These are phyloP conservation scores for Telenomus remus DNA, from an alignment of 1,140 invertebrate species.

Conservation along the genomic window DNA sequence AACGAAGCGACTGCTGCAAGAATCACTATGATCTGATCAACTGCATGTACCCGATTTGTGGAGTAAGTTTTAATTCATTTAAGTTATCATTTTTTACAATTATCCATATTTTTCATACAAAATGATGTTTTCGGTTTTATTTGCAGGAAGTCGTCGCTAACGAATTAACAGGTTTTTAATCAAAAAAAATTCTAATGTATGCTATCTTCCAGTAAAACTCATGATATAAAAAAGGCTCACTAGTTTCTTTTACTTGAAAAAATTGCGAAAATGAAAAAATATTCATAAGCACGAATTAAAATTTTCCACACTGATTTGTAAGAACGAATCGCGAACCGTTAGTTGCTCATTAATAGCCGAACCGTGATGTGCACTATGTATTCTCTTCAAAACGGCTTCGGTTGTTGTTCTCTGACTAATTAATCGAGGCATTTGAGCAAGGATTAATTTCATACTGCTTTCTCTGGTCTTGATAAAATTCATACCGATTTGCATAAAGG, in stretches of 20 bases:
- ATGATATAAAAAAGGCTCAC: too few species aligned
- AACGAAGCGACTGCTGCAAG: constrained; percentile 7
- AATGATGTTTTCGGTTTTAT: too few species aligned
- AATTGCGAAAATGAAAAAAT: constrained; percentile 25
- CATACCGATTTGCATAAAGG: constrained; percentile 25
- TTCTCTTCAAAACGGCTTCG: constrained; percentile 26
- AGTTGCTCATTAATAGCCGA: constrained; percentile 28
- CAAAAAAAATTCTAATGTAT: too few species aligned
- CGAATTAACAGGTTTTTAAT: too few species aligned
- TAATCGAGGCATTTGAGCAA: constrained; percentile 9
- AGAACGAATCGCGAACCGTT: constrained; percentile 35
- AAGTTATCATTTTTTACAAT: too few species aligned
- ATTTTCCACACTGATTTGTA: constrained; percentile 30
- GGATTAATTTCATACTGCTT: constrained; percentile 17
- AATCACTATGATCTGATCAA: constrained; percentile 7
- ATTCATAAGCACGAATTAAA: too few species aligned
- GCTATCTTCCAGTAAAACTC: too few species aligned
- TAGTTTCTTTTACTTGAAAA: too few species aligned
- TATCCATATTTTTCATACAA: too few species aligned
- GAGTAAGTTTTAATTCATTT: constrained; percentile 8
- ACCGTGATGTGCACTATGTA: not conserved
- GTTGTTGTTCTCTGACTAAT: constrained; percentile 8
- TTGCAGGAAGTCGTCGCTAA: too few species aligned
- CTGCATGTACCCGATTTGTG: constrained; percentile 11
- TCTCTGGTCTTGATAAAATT: constrained; percentile 25